phyloP scores from a whole-genome alignment of 1,140 invertebrate species.

The Caenorhabditis latens region DNA sequence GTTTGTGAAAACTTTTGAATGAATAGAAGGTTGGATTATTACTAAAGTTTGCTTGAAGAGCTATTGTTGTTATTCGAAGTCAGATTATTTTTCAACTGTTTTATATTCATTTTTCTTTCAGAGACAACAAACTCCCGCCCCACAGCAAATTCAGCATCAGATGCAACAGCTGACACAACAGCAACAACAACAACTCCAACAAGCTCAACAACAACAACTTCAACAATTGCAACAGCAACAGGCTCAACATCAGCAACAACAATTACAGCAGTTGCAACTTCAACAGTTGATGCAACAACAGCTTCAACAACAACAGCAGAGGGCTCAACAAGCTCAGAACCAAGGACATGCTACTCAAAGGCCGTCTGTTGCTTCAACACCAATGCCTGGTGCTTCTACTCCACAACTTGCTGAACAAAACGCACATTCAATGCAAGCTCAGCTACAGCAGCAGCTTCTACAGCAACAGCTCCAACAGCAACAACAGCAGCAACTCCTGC shows the following conservation, averaged over 20 bases:
- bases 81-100: too few relatives aligned
- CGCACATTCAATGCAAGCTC: not conserved
- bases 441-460: not conserved
- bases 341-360: not conserved
- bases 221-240: not conserved
- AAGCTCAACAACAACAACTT: conserved; percentile 12
- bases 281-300: not conserved
- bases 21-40: too few relatives aligned
- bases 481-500: conserved; percentile 6
- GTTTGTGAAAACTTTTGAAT: not conserved
- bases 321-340: not conserved
- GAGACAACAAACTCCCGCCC: too few relatives aligned
- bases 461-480: conserved; percentile 37
- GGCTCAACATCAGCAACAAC: not conserved
- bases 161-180: not conserved
- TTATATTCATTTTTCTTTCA: too few relatives aligned
- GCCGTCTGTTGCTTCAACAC: conserved; percentile 6
- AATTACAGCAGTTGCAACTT: not conserved
- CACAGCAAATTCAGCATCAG: not conserved
- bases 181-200: not conserved
- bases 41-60: too few relatives aligned
- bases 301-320: not conserved
- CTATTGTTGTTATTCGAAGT: too few relatives aligned
- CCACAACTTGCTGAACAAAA: not conserved
- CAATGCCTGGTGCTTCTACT: not conserved